Conservation (phyloP, 2,113 vertebrate genomes). For the Barnardius zonarius region DNA sequence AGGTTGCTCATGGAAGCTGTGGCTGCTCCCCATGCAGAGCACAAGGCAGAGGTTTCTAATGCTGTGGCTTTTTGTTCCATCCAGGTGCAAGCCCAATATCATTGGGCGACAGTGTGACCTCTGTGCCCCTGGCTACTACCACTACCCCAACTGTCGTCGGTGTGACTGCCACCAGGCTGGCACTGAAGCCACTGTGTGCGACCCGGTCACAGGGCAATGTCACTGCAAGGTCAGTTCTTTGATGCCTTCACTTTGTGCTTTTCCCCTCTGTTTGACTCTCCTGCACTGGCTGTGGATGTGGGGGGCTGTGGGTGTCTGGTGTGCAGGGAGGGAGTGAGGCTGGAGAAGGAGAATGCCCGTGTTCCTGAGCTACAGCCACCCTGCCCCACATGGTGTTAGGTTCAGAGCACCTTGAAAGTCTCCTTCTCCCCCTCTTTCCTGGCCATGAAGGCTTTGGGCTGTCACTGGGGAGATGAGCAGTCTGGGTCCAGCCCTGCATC, state of each 20-base stretch:
- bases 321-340: not conserved
- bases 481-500: not conserved
- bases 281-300: no score
- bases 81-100: slow-evolving; percentile 90
- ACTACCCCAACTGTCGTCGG: slow-evolving; percentile 84
- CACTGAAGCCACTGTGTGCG: slow-evolving; percentile 78
- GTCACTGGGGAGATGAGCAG: not conserved
- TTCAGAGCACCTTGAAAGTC: not conserved
- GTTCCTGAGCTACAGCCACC: not conserved
- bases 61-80: not conserved
- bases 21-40: not conserved
- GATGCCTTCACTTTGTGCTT: fast-evolving
- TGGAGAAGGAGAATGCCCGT: not conserved
- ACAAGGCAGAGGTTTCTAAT: not conserved
- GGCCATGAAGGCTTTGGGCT: not conserved
- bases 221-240: slow-evolving; percentile 86
- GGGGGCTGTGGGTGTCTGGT: not conserved
- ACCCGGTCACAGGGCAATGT: slow-evolving; percentile 85
- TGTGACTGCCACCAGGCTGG: slow-evolving; percentile 90
- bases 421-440: not conserved
- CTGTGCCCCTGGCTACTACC: slow-evolving; percentile 87
- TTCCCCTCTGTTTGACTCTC: not conserved
- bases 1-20: not conserved
- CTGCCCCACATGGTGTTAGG: fast-evolving
- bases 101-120: slow-evolving; percentile 87